These are phyloP conservation scores for Metalampra italica DNA, from an alignment of 2,888 invertebrate species.

Conservation along the genomic window DNA sequence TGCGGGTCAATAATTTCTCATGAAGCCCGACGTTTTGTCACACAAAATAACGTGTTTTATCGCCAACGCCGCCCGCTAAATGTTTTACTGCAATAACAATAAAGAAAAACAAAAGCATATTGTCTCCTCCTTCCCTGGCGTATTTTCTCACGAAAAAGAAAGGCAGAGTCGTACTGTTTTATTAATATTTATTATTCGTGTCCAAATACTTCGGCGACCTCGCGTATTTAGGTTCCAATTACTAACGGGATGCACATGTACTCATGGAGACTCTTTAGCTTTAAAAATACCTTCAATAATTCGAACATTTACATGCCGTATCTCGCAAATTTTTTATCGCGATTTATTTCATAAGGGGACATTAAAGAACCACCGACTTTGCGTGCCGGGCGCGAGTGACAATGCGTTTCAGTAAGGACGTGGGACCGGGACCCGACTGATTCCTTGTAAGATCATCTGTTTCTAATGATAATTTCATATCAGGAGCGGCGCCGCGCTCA, in stretches of 20 bases:
- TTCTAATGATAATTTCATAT: constrained; percentile 71
- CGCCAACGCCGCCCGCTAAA: constrained; percentile 62
- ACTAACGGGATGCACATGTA: constrained; percentile 38
- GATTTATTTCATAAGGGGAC: constrained; percentile 17
- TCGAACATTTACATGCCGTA: constrained; percentile 22
- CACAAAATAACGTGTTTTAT: constrained; percentile 78
- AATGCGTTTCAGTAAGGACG: neutral
- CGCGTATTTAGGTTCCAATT: constrained; percentile 50
- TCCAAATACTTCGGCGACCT: constrained; percentile 57
- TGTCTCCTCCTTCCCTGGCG: constrained; percentile 57
- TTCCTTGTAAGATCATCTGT: constrained; percentile 44
- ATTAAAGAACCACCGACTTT: constrained; percentile 5
- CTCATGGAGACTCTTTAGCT: constrained; percentile 20
- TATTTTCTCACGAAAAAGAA: constrained; percentile 66
- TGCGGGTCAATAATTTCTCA: constrained; percentile 77
- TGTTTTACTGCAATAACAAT: constrained; percentile 76
- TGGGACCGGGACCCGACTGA: constrained; percentile 5
- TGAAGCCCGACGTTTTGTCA: constrained; percentile 76
- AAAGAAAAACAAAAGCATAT: constrained; percentile 77
- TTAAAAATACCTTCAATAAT: constrained; percentile 30
- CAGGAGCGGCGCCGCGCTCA: constrained; percentile 38
- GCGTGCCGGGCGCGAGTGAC: neutral
- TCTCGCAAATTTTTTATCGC: constrained; percentile 15
- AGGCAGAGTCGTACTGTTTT: constrained; percentile 60
- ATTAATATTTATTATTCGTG: constrained; percentile 68